Conservation (phyloP, 2,797 vertebrate genomes). For the Phataginus tricuspis region DNA sequence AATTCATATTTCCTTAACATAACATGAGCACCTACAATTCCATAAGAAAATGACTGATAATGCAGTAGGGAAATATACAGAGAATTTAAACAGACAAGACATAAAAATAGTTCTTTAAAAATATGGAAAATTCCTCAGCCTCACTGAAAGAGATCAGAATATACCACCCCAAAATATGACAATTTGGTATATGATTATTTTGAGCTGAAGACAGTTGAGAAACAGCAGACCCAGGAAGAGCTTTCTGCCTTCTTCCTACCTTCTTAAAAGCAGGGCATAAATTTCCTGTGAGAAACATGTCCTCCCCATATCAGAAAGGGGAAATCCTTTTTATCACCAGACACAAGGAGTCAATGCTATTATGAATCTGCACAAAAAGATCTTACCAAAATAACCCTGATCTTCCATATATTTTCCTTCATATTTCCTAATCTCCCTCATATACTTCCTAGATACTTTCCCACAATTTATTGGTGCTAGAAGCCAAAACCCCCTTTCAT, state of each 20-base stretch:
- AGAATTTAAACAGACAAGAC: neutral
- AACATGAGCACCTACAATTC: neutral
- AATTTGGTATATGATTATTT: neutral
- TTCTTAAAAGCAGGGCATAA: neutral
- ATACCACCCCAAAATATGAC: neutral
- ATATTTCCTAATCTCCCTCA: neutral
- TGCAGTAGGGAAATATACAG: neutral
- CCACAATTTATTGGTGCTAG: neutral
- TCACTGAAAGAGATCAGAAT: neutral
- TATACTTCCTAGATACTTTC: neutral
- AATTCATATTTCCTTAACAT: neutral
- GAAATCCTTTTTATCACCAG: neutral
- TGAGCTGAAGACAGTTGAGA: neutral
- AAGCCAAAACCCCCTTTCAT: neutral
- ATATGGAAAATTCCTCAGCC: neutral
- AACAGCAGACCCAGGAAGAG: neutral
- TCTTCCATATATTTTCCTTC: neutral
- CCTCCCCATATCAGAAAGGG: neutral
- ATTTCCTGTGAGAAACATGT: neutral
- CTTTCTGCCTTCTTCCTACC: neutral
- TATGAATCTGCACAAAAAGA: neutral
- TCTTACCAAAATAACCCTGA: neutral
- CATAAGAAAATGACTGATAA: neutral
- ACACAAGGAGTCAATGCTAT: neutral
- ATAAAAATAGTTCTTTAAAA: neutral